Base-by-base conservation (phyloP, 1,140 invertebrate genomes). In the Meloidogyne floridensis region DNA sequence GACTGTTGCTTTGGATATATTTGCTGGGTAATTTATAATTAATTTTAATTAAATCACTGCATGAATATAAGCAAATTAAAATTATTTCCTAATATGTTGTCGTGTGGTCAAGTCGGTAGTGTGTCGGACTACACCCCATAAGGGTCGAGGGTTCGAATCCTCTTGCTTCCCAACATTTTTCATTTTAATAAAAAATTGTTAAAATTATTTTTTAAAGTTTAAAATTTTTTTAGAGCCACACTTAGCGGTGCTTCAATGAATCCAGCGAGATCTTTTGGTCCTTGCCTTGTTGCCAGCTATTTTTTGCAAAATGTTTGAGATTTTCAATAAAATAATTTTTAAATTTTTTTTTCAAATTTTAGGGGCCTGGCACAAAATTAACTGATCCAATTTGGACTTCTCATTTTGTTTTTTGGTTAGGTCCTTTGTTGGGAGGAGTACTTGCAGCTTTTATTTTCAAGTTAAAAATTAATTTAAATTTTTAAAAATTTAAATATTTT, bases 161-260 rank as follows among this genome's bases (percentile, higher is more conserved):
- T 15, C 5, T 65, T 65, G 15, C 6, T n/a, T n/a, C n/a, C n/a
- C 7, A n/a, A 3, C 2, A 15, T 4, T 13, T 65, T 65, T 65
- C n/a, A n/a, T 65, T n/a, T n/a, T 3, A 65, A n/a, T 65, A 65
- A 65, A 65, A 65, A 65, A 2, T n/a, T 4, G 47, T 47, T 47
- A 6, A 47, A 47, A 47, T 47, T 8, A 47, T 8, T 47, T 47
- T 47, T 65, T n/a, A 65, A n/a, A 6, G 4, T n/a, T 7, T n/a
- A 65, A 65, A 65, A n/a, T 15, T n/a, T 13, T 77, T 86, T 77
- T 74, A 90, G 89, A 32, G 83, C 82, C n/a, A 70, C 72, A 20
- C 83, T 90, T 10, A 90, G 89, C 20, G 91, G 91, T 10, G 90
- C 90, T 4, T 90, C 90, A 8, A 90, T 91, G 90, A 91, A 91